A percentile compares a stretch with the other conserved stretches of the same genome.
Evolutionary conservation across 1,140 invertebrate genomes (phyloP).

Genomic region (Choristoneura fumiferana): DNA sequence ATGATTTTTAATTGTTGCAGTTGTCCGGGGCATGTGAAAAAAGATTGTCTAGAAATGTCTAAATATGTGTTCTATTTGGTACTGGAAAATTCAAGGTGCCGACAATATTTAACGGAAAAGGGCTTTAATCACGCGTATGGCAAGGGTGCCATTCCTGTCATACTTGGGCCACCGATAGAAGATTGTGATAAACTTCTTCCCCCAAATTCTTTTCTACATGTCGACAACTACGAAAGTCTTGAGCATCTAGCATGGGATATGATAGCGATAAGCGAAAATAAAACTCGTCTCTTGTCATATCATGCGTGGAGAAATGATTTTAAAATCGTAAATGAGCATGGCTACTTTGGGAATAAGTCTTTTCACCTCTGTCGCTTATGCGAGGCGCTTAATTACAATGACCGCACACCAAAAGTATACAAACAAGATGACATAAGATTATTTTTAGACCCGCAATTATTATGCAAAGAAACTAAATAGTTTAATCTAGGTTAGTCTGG

Average conservation of each 20-base stretch:
- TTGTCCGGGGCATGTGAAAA: conserved; percentile 81
- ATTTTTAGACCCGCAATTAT: conserved; percentile 37
- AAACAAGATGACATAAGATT: conserved; percentile 33
- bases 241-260: conserved; percentile 79
- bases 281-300: conserved; percentile 64
- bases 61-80: conserved; percentile 87
- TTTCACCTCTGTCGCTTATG: conserved; percentile 90
- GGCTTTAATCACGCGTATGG: conserved; percentile 82
- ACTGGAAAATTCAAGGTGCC: conserved; percentile 86
- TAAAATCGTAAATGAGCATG: conserved; percentile 85
- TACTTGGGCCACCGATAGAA: conserved; percentile 80
- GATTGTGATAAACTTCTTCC: conserved; percentile 80
- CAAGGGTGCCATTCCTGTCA: conserved; percentile 84
- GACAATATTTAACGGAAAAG: conserved; percentile 87
- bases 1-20: conserved; percentile 56
- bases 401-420: conserved; percentile 75
- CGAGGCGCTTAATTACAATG: conserved; percentile 85
- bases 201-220: conserved; percentile 84
- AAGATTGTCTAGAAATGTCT: conserved; percentile 78
- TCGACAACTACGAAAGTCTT: conserved; percentile 84
- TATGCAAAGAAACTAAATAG: conserved; percentile 16
- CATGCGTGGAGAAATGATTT: conserved; percentile 85
- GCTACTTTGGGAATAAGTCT: conserved; percentile 83
- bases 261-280: conserved; percentile 71
- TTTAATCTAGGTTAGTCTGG: no score